phyloP scores from a whole-genome alignment of 2,797 vertebrate genomes.

The Lepidocolaptes lacrymiger region DNA sequence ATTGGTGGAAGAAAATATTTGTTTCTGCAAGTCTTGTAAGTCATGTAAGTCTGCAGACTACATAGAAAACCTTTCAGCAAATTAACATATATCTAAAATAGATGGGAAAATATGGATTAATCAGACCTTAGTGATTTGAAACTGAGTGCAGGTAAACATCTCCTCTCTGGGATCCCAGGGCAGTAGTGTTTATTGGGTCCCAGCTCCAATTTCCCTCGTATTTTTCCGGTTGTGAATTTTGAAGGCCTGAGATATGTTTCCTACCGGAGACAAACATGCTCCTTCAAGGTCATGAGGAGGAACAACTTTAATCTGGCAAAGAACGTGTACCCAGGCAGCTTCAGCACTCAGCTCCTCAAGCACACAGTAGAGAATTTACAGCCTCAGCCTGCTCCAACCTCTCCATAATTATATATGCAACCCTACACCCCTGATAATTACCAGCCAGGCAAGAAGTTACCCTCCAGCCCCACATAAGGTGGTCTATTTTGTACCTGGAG shows the following conservation, averaged over 20 bases:
- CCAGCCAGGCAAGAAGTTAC: neutral
- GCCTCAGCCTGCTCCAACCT: neutral
- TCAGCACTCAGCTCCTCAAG: neutral
- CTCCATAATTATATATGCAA: slow-evolving; percentile 6
- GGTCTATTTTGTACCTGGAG: neutral
- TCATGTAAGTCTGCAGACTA: neutral
- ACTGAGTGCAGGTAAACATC: neutral
- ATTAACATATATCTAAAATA: neutral
- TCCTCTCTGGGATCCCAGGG: neutral
- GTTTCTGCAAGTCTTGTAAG: neutral
- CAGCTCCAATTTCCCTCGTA: neutral
- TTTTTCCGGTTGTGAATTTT: slow-evolving; percentile 19
- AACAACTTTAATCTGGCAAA: slow-evolving; percentile 11
- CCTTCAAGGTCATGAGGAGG: slow-evolving; percentile 14
- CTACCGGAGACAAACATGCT: neutral
- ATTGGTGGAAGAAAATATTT: neutral
- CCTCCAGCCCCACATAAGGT: neutral
- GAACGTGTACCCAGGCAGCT: neutral
- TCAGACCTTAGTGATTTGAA: neutral
- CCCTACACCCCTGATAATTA: slow-evolving; percentile 30
- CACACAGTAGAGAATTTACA: slow-evolving; percentile 55
- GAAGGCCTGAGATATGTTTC: neutral
- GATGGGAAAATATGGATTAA: neutral
- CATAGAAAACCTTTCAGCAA: neutral
- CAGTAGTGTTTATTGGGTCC: neutral